Base-by-base conservation (phyloP, 2,888 invertebrate species). In the Dasypolia templi region DNA sequence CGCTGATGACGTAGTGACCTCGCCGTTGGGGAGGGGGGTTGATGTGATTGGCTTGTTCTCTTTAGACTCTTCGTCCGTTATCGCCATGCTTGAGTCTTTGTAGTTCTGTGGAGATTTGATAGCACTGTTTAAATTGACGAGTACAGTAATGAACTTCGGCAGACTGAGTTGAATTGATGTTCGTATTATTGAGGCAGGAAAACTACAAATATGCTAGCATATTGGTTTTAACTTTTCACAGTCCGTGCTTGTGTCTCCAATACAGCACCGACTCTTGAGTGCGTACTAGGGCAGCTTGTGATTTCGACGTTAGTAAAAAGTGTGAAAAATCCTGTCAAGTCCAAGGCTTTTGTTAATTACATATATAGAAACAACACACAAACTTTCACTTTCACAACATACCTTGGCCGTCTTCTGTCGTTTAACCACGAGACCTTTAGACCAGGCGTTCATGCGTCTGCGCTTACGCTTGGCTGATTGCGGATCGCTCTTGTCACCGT, bases 21-120 rank as follows among this genome's bases (percentile, higher is more conserved):
- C 90, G 22, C 94, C 95, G 86, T 94, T 95, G 9, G 93, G 91
- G 6, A 95, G 88, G 4, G 96, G 96, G 12, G 96, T 95, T 22
- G 96, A 96, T 29, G 96, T 96, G 56, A 96, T 94, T 1, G 96
- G 96, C 86, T 96, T 96, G 89, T 96, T 96, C 91, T 96, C 96
- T 79, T 96, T 96, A 0, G 93, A 95, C 81, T 96, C 96, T 81
- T 96, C 96, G 87, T 96, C 96, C 0, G 96, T 96, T 80, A 96
- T 93, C 63, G 89, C 89, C 85, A 93, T 87, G 74, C 87, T 92
- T 0, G 92, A 85, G 51, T 95, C 95, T 85, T 95, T 95, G 87
- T 90, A 94, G 53, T 75, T 91, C 95, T 95, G 90, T 53, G 46
- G n/a, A 64, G 7, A 5, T 32, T 63, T 58, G 22, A 58, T 32